Conservation (phyloP, 2,113 vertebrate species). For the Sphaerodactylus townsendi region DNA sequence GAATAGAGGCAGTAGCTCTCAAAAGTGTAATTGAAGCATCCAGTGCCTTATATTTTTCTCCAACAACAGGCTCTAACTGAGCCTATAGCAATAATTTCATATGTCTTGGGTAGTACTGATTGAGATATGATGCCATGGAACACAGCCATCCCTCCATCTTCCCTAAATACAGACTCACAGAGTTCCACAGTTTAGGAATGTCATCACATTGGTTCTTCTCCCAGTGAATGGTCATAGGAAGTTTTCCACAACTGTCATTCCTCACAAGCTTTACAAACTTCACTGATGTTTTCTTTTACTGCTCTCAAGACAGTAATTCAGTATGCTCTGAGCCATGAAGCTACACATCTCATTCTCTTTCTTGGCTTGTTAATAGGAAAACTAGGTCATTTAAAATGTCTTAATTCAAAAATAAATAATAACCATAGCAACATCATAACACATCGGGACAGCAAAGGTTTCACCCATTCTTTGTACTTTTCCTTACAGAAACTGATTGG, state of each 20-base stretch:
- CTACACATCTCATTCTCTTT: constrained; percentile 22
- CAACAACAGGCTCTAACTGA: not conserved
- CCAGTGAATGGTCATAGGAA: not conserved
- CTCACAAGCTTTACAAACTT: not conserved
- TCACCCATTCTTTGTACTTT: not conserved
- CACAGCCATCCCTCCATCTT: not conserved
- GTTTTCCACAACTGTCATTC: constrained; percentile 30
- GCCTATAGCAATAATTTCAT: not conserved
- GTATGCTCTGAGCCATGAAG: constrained; percentile 21
- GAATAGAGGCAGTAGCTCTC: not conserved
- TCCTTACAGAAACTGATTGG: constrained; percentile 7
- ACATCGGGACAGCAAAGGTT: not conserved
- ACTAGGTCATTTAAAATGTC: constrained; percentile 31
- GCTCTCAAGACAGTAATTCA: constrained; percentile 18
- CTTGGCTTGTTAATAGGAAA: constrained; percentile 45
- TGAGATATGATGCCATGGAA: not conserved
- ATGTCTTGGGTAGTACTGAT: not conserved
- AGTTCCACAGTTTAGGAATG: constrained; percentile 15
- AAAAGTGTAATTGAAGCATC: not conserved
- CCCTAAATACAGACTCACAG: not conserved
- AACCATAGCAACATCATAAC: constrained; percentile 32
- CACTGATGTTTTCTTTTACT: constrained; percentile 2
- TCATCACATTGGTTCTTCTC: constrained; percentile 19
- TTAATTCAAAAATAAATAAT: constrained; percentile 29
- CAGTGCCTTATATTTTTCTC: not conserved